phyloP scores from a whole-genome alignment of 2,797 vertebrate genomes.

The Galago senegalensis region DNA sequence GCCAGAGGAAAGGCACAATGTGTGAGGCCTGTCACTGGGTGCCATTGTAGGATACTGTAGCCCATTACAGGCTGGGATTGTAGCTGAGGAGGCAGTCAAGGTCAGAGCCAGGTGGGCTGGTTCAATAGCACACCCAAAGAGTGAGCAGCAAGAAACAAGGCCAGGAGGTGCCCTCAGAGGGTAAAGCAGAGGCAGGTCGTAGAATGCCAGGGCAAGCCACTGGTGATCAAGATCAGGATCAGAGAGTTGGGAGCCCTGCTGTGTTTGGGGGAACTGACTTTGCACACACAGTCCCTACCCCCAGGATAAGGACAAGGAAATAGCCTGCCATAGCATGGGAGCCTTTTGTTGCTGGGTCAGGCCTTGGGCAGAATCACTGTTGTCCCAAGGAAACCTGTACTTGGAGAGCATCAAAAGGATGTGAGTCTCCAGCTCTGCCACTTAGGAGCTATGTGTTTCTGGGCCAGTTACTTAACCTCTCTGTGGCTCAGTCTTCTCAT shows the following conservation, averaged over 20 bases:
- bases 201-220: not conserved
- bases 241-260: not conserved
- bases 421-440: not conserved
- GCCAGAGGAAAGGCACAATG: not conserved
- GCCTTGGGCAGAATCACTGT: not conserved
- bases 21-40: not conserved
- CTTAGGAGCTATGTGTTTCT: not conserved
- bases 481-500: not conserved
- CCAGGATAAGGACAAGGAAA: not conserved
- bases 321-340: not conserved
- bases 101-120: not conserved
- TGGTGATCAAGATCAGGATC: not conserved
- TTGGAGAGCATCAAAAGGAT: not conserved
- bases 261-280: not conserved
- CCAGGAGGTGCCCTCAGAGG: not conserved
- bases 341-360: not conserved
- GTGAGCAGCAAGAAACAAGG: not conserved
- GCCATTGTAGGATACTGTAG: fast-evolving
- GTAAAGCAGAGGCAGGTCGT: not conserved
- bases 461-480: not conserved
- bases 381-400: no score
- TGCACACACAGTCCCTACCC: not conserved
- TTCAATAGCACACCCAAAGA: not conserved
- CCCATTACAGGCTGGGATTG: not conserved
- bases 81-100: not conserved